Conservation (phyloP, 2,797 vertebrate genomes). For the Craterocephalus amniculus region DNA sequence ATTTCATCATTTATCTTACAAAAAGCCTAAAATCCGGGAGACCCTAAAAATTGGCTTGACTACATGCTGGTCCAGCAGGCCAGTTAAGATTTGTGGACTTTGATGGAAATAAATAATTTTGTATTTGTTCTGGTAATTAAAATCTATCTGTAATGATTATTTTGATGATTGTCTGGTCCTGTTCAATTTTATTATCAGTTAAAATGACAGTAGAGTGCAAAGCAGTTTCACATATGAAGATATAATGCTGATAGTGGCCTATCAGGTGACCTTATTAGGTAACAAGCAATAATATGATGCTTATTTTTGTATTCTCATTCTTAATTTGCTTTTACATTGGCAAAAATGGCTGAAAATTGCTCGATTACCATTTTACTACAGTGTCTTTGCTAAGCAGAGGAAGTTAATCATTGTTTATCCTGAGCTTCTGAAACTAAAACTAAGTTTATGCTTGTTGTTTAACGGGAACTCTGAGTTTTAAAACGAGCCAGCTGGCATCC, state of each 20-base stretch:
- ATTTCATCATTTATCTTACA: neutral
- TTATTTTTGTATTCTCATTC: too few relatives aligned
- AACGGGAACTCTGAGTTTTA: neutral
- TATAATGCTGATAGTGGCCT: neutral
- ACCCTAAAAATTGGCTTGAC: neutral
- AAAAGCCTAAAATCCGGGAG: neutral
- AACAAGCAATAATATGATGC: neutral
- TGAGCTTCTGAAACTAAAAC: neutral
- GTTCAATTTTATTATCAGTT: neutral
- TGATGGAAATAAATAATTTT: neutral
- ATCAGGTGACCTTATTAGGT: neutral
- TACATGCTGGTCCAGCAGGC: neutral
- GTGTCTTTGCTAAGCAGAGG: neutral
- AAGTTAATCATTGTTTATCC: neutral
- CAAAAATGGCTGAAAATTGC: neutral
- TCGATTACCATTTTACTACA: neutral
- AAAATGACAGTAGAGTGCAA: neutral
- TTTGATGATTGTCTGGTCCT: neutral
- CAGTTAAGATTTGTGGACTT: neutral
- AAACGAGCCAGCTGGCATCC: neutral
- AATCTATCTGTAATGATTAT: neutral
- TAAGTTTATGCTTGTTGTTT: neutral
- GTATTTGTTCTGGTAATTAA: neutral
- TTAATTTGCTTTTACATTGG: neutral
- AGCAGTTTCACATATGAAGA: neutral